phyloP scores from a whole-genome alignment of 2,888 invertebrate species.

The Labia minor region DNA sequence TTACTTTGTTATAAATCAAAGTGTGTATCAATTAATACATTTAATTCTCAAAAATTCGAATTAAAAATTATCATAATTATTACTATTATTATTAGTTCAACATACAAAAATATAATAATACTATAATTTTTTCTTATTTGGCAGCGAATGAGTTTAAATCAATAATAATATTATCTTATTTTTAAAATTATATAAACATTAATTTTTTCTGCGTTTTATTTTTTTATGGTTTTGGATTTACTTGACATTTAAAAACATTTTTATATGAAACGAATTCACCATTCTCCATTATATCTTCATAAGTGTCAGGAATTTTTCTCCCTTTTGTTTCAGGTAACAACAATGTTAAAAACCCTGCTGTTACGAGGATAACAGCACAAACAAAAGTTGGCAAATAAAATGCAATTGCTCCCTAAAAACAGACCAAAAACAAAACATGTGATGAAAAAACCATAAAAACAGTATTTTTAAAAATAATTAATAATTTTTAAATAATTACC shows the following conservation, averaged over 20 bases:
- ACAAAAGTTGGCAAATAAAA: background rate
- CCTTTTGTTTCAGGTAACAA: background rate
- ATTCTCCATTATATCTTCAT: background rate
- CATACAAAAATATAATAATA: too few relatives aligned
- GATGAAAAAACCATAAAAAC: too few relatives aligned
- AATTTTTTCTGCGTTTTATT: background rate
- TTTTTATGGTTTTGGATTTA: too few relatives aligned
- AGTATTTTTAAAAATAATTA: too few relatives aligned
- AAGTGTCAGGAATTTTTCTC: background rate
- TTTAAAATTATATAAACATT: background rate
- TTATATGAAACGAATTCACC: background rate
- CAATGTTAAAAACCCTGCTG: background rate
- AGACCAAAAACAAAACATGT: too few relatives aligned
- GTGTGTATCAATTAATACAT: too few relatives aligned
- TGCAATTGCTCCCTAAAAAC: background rate
- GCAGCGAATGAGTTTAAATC: too few relatives aligned
- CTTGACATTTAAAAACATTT: background rate
- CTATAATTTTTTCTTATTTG: too few relatives aligned
- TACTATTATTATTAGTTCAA: too few relatives aligned
- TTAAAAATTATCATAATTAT: too few relatives aligned
- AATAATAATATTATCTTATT: background rate
- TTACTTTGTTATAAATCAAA: too few relatives aligned
- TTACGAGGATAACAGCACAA: background rate
- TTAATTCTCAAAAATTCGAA: too few relatives aligned
- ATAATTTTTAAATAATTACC: conserved; percentile 34